Evolutionary conservation across 2,797 vertebrate species (phyloP), one percentile per base, ranked within the genome.

Genomic region (Xerus rutilus): DNA sequence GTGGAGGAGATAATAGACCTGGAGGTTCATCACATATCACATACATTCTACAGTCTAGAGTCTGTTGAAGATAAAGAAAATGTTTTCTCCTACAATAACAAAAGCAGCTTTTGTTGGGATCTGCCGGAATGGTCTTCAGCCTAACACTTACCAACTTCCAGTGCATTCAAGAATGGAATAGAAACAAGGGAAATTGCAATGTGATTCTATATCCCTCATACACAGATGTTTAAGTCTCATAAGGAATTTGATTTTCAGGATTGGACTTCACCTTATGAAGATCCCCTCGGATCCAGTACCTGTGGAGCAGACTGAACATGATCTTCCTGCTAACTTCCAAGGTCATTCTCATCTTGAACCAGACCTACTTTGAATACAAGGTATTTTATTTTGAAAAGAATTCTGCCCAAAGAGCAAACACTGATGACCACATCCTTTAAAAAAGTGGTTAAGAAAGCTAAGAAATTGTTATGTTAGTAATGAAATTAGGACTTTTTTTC

Each of bases 401-500:
- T 65, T 85, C 65, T 85, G 77, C 35, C n/a, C 62, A 17, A 10
- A 32, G 23, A 88, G 59, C 28, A 77, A 74, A 86, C 23, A 77
- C n/a, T 13, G 47, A 39, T 35, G 32, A 30, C 32, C 18, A 18
- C 2, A 65, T 52, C 52, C 1, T 82, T 72, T 62, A 32, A 30
- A 49, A 52, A 35, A 88, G 45, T 23, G 28, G 76, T 83, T 45
- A 4, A 57, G 52, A 67, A 23, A n/a, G n/a, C 13, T 65, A 57
- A 52, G 10, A 49, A 11, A 49, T 21, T 78, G 28, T 62, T 49
- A 17, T 13, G 12, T n/a, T 20, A 78, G 52, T 65, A 67, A 91
- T 39, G 52, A 95, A 86, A 43, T 69, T 54, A 91, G 70, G n/a
- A 78, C 21, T 7, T 64, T 65, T 43, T 89, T 39, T 78, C 28